Evolutionary conservation across 2,113 vertebrate species (phyloP).

Genomic region (Gadus chalcogrammus): DNA sequence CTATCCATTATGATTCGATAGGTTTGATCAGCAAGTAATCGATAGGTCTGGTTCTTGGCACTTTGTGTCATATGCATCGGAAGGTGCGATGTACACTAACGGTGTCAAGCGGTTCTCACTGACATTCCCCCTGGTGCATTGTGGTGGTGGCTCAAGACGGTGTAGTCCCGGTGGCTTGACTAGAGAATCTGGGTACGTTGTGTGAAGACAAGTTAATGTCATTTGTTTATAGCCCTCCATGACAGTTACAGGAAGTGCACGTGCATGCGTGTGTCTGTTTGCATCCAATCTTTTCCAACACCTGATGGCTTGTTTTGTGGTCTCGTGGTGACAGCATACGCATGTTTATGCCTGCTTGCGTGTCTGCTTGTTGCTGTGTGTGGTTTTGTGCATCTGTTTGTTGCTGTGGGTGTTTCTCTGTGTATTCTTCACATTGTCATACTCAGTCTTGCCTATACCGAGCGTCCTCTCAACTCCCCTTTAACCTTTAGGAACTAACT

Average conservation of each 20-base stretch:
- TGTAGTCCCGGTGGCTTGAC: slow-evolving; percentile 8
- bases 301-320: slow-evolving; percentile 25
- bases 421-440: slow-evolving; percentile 40
- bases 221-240: slow-evolving; percentile 3
- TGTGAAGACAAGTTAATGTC: background rate
- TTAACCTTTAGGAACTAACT: slow-evolving; percentile 66
- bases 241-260: slow-evolving; percentile 1
- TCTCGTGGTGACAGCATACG: no score
- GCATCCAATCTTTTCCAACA: slow-evolving; percentile 11
- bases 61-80: no score
- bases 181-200: slow-evolving; percentile 3
- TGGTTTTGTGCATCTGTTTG: slow-evolving; percentile 26
- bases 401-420: slow-evolving; percentile 6
- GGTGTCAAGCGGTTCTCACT: no score
- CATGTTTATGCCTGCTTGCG: slow-evolving; percentile 2
- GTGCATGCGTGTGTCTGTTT: slow-evolving; percentile 10
- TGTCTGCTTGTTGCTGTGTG: slow-evolving; percentile 1
- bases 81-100: no score
- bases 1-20: no score
- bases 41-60: no score
- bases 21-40: no score
- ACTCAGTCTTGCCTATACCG: slow-evolving; percentile 53
- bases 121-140: slow-evolving; percentile 32
- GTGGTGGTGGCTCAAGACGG: slow-evolving; percentile 45
- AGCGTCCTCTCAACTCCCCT: slow-evolving; percentile 63